Percentiles rank a stretch among this genome's conserved stretches.
These are phyloP conservation scores for Drosophila buzzatii DNA, from an alignment of 2,888 invertebrate species.

Conservation along the genomic window DNA sequence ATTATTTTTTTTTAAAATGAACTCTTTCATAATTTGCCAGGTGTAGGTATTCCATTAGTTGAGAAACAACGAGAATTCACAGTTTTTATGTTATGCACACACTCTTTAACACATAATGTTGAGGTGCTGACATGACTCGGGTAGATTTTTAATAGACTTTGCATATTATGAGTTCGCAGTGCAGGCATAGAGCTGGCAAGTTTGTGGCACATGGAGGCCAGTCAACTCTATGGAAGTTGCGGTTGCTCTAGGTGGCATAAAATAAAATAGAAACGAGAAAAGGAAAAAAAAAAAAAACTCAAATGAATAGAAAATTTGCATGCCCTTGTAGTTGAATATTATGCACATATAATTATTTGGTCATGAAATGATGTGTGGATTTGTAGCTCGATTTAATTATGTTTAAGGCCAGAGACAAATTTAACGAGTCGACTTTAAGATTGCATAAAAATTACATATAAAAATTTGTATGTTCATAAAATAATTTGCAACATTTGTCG, in stretches of 20 bases:
- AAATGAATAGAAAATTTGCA: constrained; percentile 49
- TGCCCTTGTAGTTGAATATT: constrained; percentile 48
- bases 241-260: constrained; percentile 22
- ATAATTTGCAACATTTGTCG: neutral
- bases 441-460: neutral
- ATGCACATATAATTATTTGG: constrained; percentile 46
- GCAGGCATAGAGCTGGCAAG: neutral
- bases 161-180: constrained; percentile 36
- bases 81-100: constrained; percentile 38
- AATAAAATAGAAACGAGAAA: constrained; percentile 5
- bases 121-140: constrained; percentile 63
- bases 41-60: constrained; percentile 26
- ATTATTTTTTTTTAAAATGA: too few species aligned
- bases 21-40: neutral
- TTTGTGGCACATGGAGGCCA: constrained; percentile 61
- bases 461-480: neutral
- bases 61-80: neutral
- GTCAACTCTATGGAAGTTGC: constrained; percentile 63
- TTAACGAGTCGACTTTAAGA: neutral
- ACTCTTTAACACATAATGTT: constrained; percentile 36
- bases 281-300: constrained; percentile 19
- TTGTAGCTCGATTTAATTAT: neutral
- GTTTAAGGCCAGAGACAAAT: neutral
- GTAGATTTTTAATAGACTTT: constrained; percentile 67
- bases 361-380: constrained; percentile 30